Conservation (phyloP, 2,797 vertebrate genomes). For the Notolabrus celidotus region DNA sequence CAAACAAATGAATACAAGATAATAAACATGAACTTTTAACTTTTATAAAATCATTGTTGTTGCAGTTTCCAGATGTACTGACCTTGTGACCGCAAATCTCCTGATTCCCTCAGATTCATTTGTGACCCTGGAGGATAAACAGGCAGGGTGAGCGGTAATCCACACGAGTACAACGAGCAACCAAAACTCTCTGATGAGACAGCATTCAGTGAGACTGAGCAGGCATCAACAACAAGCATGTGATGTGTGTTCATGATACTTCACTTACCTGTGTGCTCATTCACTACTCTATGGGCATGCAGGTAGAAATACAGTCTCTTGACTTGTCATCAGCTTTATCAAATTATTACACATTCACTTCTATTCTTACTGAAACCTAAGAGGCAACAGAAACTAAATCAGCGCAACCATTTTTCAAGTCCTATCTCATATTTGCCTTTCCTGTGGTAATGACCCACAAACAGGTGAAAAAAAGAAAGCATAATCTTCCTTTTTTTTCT, state of each 20-base stretch:
- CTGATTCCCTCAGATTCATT: conserved; percentile 99
- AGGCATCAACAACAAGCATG: conserved; percentile 51
- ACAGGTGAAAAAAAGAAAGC: no score
- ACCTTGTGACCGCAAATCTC: conserved; percentile 99
- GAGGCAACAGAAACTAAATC: not conserved
- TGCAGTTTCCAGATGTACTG: conserved; percentile 51
- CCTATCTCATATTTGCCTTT: not conserved
- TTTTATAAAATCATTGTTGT: not conserved
- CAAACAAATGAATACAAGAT: no score
- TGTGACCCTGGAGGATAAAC: conserved; percentile 90
- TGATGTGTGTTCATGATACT: conserved; percentile 27
- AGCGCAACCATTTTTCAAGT: not conserved
- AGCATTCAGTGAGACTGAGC: conserved; percentile 46
- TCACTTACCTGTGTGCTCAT: not conserved
- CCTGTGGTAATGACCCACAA: not conserved
- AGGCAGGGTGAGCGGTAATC: conserved; percentile 36
- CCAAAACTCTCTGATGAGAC: conserved; percentile 40
- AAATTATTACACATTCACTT: not conserved
- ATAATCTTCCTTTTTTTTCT: no score
- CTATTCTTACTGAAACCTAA: not conserved
- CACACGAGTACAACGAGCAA: conserved; percentile 2
- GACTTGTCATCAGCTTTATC: not conserved
- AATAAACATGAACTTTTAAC: not conserved
- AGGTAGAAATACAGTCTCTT: conserved; percentile 10
- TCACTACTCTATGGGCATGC: conserved; percentile 51